Percentiles rank a stretch among this genome's conserved stretches.
phyloP scores from a whole-genome alignment of 2,888 invertebrate species.

The Protophormia terraenovae region DNA sequence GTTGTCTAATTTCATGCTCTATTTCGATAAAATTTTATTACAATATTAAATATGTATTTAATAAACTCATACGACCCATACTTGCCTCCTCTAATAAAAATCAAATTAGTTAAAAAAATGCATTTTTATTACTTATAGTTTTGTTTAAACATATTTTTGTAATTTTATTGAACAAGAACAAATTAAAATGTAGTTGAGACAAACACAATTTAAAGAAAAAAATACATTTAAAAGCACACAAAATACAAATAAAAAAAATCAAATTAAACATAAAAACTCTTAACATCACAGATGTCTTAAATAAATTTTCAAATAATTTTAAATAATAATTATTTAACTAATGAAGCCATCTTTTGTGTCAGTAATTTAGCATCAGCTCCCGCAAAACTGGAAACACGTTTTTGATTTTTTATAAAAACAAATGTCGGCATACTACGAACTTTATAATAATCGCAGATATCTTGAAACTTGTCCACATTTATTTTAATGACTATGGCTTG shows the following conservation, averaged over 20 bases:
- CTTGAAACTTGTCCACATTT: conserved; percentile 69
- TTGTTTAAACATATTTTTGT: not conserved
- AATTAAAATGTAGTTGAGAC: not conserved
- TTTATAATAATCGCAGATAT: conserved; percentile 66
- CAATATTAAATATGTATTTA: too few species aligned
- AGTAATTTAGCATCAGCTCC: conserved; percentile 74
- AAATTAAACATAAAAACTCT: not conserved
- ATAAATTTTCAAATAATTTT: not conserved
- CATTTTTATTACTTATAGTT: too few species aligned
- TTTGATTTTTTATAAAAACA: conserved; percentile 71
- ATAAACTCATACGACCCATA: too few species aligned
- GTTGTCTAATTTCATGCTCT: too few species aligned
- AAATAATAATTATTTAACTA: conserved; percentile 64
- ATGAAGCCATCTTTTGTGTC: conserved; percentile 70
- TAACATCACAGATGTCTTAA: conserved; percentile 34
- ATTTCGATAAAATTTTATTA: too few species aligned
- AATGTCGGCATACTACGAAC: conserved; percentile 72
- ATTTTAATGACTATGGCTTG: conserved; percentile 66
- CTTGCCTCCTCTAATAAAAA: too few species aligned
- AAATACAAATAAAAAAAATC: not conserved
- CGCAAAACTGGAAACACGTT: conserved; percentile 68
- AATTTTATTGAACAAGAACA: not conserved
- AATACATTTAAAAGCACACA: not conserved
- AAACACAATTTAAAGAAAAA: conserved; percentile 14
- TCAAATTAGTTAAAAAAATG: not conserved